Evolutionary conservation across 2,888 invertebrate genomes (phyloP).

Genomic region (Drosophila robusta): DNA sequence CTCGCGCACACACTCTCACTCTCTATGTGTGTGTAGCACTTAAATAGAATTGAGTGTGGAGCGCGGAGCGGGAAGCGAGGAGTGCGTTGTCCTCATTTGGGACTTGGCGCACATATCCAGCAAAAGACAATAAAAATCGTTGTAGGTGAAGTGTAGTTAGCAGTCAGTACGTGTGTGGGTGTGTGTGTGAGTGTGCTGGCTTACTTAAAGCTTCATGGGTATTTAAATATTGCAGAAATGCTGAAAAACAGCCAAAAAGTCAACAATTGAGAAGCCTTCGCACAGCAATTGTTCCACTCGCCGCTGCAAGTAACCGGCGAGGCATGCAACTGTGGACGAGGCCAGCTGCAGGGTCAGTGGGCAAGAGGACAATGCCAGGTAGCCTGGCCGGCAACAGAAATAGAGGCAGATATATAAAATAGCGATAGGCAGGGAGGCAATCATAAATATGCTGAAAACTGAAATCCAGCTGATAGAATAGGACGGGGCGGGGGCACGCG

Average conservation of each 20-base stretch:
- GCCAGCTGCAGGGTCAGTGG: conserved; percentile 12
- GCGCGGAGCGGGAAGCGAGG: conserved; percentile 43
- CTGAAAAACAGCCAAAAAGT: conserved; percentile 20
- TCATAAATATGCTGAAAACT: conserved; percentile 1
- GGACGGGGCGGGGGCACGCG: not conserved
- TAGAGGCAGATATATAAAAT: conserved; percentile 11
- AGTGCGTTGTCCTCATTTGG: conserved; percentile 78
- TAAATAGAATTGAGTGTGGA: conserved; percentile 77
- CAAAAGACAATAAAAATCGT: conserved; percentile 70
- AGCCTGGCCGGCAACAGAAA: conserved; percentile 32
- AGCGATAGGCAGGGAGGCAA: conserved; percentile 11
- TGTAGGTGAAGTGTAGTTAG: conserved; percentile 50
- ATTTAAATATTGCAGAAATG: conserved; percentile 43
- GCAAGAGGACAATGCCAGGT: conserved; percentile 35
- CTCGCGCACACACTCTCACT: conserved; percentile 8
- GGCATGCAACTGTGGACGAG: conserved; percentile 15
- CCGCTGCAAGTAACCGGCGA: conserved; percentile 11
- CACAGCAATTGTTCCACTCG: conserved; percentile 32
- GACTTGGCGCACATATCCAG: conserved; percentile 69
- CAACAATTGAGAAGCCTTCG: conserved; percentile 32
- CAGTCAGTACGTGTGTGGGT: conserved; percentile 7
- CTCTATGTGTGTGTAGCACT: conserved; percentile 62
- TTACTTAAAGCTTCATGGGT: conserved; percentile 50
- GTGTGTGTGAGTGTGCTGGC: conserved; percentile 1
- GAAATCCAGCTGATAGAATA: not conserved